Conservation (phyloP, 2,888 invertebrate genomes). For the Habroteleia sp. region DNA sequence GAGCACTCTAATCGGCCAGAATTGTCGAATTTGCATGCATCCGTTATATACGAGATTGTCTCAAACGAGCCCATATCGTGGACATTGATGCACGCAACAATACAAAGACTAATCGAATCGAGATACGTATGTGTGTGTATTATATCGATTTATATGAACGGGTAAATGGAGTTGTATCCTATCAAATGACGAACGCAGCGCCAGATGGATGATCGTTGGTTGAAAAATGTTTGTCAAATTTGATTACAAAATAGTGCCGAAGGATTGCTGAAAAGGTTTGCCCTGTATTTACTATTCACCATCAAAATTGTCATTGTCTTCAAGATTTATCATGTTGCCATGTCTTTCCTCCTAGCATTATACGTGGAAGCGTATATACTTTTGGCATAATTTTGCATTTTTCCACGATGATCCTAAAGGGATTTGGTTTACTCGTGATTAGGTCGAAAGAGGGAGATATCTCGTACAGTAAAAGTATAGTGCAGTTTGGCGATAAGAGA, state of each 20-base stretch:
- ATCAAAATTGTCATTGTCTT: constrained; percentile 2
- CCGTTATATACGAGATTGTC: constrained; percentile 34
- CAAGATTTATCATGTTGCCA: constrained; percentile 10
- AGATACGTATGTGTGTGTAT: constrained; percentile 64
- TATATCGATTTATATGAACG: constrained; percentile 26
- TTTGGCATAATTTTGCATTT: constrained; percentile 65
- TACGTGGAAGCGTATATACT: constrained; percentile 19
- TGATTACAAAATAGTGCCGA: neutral
- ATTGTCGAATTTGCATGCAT: constrained; percentile 32
- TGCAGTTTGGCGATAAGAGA: constrained; percentile 80
- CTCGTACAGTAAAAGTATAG: constrained; percentile 76
- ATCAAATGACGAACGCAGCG: no score
- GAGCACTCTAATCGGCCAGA: neutral
- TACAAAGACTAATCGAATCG: constrained; percentile 74
- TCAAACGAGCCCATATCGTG: constrained; percentile 61
- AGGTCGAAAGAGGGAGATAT: constrained; percentile 63
- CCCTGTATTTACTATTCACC: neutral
- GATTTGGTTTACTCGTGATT: constrained; percentile 69
- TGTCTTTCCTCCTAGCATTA: neutral
- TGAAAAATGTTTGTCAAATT: constrained; percentile 4
- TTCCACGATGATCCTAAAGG: constrained; percentile 65
- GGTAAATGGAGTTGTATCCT: constrained; percentile 25
- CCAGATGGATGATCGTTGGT: no score
- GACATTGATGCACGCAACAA: constrained; percentile 71
- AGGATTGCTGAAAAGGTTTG: neutral